Evolutionary conservation across 1,140 invertebrate genomes (phyloP).

Genomic region (Polypedilum vanderplanki): DNA sequence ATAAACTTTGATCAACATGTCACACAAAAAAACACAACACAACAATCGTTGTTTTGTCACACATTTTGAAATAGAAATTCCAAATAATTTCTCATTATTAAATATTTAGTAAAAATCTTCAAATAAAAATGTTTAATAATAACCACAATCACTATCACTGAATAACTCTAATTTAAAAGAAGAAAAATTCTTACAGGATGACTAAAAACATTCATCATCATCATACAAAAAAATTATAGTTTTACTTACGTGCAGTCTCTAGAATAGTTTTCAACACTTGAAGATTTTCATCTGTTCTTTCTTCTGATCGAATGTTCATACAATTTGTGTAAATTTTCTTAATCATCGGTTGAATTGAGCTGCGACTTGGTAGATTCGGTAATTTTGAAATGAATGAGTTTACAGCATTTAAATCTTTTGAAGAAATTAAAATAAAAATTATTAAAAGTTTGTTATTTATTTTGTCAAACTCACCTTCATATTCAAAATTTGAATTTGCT

Average conservation of each 20-base stretch:
- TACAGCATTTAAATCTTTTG: constrained; percentile 40
- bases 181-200: not conserved
- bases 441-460: not conserved
- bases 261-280: constrained; percentile 21
- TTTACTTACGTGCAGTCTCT: constrained; percentile 15
- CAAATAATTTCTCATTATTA: no score
- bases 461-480: constrained; percentile 38
- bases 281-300: constrained; percentile 3
- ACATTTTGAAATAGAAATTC: no score
- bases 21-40: no score
- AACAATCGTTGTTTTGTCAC: no score
- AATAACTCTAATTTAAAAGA: no score
- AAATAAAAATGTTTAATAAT: no score
- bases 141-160: no score
- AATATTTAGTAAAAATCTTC: no score
- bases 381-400: constrained; percentile 43
- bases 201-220: constrained; percentile 19
- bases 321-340: constrained; percentile 11
- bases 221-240: not conserved
- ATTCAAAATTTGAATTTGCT: constrained; percentile 42
- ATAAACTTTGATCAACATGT: no score
- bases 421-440: not conserved
- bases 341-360: constrained; percentile 15
- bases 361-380: constrained; percentile 32
- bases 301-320: constrained; percentile 14